Percentiles rank a stretch among this genome's conserved stretches.
phyloP scores from a whole-genome alignment of 2,113 vertebrate genomes.

The Cynocephalus volans region DNA sequence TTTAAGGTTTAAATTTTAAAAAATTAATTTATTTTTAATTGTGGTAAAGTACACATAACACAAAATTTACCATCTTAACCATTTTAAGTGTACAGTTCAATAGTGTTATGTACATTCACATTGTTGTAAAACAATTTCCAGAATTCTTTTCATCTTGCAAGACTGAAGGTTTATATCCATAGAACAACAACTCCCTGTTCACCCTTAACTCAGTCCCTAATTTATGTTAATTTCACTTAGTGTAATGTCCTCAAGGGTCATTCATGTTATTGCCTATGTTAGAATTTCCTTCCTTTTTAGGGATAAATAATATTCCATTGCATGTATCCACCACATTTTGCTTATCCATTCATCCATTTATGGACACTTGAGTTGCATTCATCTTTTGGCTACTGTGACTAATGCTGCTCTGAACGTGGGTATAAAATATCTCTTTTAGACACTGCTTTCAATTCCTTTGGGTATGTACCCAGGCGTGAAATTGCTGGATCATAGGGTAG shows the following conservation, averaged over 20 bases:
- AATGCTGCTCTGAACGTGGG: background rate
- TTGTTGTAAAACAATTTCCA: background rate
- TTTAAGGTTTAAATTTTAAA: background rate
- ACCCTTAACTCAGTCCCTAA: background rate
- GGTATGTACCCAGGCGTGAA: background rate
- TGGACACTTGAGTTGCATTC: background rate
- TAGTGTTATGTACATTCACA: background rate
- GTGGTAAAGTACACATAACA: background rate
- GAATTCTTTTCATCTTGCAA: background rate
- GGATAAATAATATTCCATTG: background rate
- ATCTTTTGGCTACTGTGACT: background rate
- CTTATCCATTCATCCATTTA: background rate
- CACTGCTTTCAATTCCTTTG: background rate
- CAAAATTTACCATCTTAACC: background rate
- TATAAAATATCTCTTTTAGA: background rate
- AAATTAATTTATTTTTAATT: conserved; percentile 6
- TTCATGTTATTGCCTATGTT: background rate
- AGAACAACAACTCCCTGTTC: background rate
- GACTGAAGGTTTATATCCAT: background rate
- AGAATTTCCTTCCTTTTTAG: background rate
- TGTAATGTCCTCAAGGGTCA: background rate
- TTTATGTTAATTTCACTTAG: background rate
- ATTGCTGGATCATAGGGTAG: background rate
- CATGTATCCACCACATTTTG: background rate
- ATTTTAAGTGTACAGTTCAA: background rate